phyloP scores from a whole-genome alignment of 2,113 vertebrate genomes.

The Calyptomena viridis region DNA sequence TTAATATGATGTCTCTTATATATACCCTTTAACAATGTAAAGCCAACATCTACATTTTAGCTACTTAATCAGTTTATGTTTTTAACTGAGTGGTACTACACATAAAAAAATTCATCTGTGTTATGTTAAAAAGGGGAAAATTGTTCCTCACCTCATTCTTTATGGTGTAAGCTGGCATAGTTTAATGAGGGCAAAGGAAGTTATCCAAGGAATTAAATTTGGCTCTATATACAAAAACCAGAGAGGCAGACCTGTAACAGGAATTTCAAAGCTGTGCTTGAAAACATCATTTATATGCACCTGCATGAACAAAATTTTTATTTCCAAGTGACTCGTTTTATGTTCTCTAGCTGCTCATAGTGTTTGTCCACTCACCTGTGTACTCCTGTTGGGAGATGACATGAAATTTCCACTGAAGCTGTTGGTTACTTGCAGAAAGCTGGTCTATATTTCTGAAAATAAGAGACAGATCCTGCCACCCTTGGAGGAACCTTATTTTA shows the following conservation, averaged over 20 bases:
- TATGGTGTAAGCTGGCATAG: neutral
- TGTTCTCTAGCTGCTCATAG: neutral
- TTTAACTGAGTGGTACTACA: neutral
- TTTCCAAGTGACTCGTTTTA: neutral
- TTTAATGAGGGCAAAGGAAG: neutral
- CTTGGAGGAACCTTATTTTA: neutral
- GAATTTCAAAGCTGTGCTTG: neutral
- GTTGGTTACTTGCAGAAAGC: neutral
- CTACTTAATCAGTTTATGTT: neutral
- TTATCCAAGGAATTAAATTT: neutral
- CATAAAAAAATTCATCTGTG: neutral
- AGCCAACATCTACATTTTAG: neutral
- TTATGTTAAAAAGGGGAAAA: neutral
- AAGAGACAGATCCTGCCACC: neutral
- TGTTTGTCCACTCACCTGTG: neutral
- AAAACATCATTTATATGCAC: neutral
- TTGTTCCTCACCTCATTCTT: neutral
- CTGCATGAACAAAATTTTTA: neutral
- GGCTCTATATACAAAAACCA: neutral
- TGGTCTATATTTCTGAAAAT: neutral
- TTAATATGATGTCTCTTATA: neutral
- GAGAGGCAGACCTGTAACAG: neutral
- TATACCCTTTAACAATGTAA: neutral
- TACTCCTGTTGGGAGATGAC: neutral
- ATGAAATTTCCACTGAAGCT: neutral